Evolutionary conservation across 2,888 invertebrate species (phyloP).

Genomic region (Drosophila recens): DNA sequence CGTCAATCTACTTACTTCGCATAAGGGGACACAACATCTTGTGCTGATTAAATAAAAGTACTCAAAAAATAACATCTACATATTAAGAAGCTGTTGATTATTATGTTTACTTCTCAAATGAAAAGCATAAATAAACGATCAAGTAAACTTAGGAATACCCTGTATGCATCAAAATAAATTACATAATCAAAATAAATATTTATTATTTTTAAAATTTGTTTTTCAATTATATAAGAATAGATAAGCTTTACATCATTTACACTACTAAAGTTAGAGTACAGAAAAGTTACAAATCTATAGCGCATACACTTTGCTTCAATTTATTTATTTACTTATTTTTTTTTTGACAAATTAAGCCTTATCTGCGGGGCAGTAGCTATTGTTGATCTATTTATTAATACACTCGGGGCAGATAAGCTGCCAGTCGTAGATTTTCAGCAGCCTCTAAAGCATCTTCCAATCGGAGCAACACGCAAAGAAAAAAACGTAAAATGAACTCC

Average conservation of each 20-base stretch:
- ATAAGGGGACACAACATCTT: constrained; percentile 1
- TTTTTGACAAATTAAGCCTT: constrained; percentile 37
- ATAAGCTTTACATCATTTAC: not conserved
- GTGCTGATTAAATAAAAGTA: constrained; percentile 30
- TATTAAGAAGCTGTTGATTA: constrained; percentile 22
- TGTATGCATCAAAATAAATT: not conserved
- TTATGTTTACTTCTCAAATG: constrained; percentile 19
- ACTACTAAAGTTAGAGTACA: not conserved
- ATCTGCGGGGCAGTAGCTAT: constrained; percentile 35
- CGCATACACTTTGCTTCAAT: not conserved
- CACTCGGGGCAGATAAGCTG: constrained; percentile 32
- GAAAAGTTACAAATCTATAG: not conserved
- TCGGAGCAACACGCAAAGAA: not conserved
- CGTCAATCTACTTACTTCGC: not conserved
- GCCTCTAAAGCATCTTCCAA: constrained; percentile 34
- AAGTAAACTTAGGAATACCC: constrained; percentile 6
- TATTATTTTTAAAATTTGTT: not conserved
- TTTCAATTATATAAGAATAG: no score
- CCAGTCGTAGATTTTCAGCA: constrained; percentile 37
- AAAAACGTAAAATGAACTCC: constrained; percentile 36
- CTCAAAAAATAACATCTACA: constrained; percentile 2
- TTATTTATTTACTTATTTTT: constrained; percentile 6
- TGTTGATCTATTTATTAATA: constrained; percentile 47
- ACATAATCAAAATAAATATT: not conserved
- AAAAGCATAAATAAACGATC: constrained; percentile 10